Evolutionary conservation across 2,797 vertebrate species (phyloP), one percentile per base, ranked within the genome.

Genomic region (Cephalopachus bancanus): DNA sequence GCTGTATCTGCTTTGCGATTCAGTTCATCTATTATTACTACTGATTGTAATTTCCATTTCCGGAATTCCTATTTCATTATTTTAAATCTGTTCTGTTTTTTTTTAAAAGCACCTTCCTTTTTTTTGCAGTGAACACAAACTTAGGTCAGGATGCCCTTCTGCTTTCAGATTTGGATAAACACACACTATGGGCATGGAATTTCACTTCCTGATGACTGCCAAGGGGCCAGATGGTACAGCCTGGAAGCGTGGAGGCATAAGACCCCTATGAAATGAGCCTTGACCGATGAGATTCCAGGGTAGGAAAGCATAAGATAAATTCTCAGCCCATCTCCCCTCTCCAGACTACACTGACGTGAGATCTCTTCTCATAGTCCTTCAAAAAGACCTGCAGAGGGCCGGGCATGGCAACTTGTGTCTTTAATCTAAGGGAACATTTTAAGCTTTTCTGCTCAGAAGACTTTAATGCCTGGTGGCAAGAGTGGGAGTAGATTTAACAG

Each of bases 31-130:
- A 44, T 44, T 44, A 44, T 44, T 44, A 44, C 44, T 44, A 44
- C 44, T 44, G 44, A 44, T 7, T 44, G 44, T 44, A 44, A 44
- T 44, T 44, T 44, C 44, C 44, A 44, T 44, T 44, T 84, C 26
- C 53, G 91, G 91, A 74, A 33, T 78, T 94, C 37, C 64, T 94
- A 53, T 72, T 92, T 78, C 7, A 79, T 93, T 89, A 60, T 84
- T 76, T 55, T n/a, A 84, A 89, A 57, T 62, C 10, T 83, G 8
- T 92, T 81, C 33, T 93, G 20, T 44, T 75, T 79, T 75, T 79
- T 85, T 87, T 65, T 24, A 79, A 55, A 91, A 64, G 24, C 15
- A 16, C 1, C 51, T 19, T 22, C 2, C 8, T 74, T 91, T 83
- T 83, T 89, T 33, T 91, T 71, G 2, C 53, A 74, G 17, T 62